Evolutionary conservation across 2,113 vertebrate genomes (phyloP), one percentile per base, ranked within the genome.

Genomic region (Oenanthe melanoleuca): DNA sequence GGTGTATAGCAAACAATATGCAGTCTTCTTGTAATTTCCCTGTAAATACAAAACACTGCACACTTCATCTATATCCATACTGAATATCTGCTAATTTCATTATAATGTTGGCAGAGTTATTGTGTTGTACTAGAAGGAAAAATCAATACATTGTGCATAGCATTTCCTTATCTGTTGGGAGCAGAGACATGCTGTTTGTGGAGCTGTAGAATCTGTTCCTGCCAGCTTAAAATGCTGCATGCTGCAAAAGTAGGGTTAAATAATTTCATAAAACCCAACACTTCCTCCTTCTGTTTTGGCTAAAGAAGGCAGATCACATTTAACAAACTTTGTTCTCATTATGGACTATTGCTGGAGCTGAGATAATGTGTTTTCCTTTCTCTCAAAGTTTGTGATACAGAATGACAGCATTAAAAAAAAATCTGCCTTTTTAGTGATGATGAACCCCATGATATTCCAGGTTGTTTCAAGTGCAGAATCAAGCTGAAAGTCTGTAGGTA

Each of bases 91-190:
- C 26, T 92, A 49, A 78, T 59, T 60, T 66, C 70, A 84, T 89
- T 89, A 84, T 55, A 57, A 63, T 38, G 67, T 88, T 40, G 74
- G 60, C 37, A 86, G 34, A 0, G 0, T 82, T 78, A n/a, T 55
- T 65, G 26, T 70, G 13, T 78, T 80, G 73, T 72, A 65, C 56
- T 78, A 40, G 75, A 92, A 81, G 18, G 14, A 63, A 95, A 95
- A 82, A 96, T 49, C 78, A 94, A 64, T 90, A 25, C 33, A 61
- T 44, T 89, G 45, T 45, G 23, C 49, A 47, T 31, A 73, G 17
- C 23, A 44, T 74, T 95, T 94, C 72, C 86, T 94, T 90, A 95
- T 96, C 86, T 87, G 8, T 79, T 79, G 60, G 60, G 14, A 91
- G 45, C 70, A 96, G 86, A 66, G 72, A 20, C 34, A 70, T 63